Conservation (phyloP, 2,113 vertebrate species). For the Eidolon helvum region DNA sequence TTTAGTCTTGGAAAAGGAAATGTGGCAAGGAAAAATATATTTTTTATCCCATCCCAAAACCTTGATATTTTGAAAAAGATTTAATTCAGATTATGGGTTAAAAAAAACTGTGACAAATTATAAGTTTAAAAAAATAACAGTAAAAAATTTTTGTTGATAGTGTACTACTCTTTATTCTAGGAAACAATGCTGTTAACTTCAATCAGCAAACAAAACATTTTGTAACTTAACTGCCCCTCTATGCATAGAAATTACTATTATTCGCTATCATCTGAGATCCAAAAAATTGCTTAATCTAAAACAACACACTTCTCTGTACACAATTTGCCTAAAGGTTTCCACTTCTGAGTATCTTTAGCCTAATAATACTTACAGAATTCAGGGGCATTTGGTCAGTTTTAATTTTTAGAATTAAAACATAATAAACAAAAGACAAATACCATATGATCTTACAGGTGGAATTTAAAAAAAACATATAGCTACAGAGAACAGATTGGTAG, state of each 20-base stretch:
- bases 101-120: background rate
- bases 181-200: slow-evolving; percentile 7
- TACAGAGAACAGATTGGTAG: too few relatives aligned
- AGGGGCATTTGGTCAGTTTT: background rate
- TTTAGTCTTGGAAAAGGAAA: background rate
- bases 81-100: background rate
- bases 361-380: background rate
- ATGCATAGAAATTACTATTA: background rate
- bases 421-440: background rate
- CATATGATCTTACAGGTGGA: background rate
- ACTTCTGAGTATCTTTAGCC: background rate
- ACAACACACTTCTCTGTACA: background rate
- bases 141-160: background rate
- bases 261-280: background rate
- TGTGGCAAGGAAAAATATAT: background rate
- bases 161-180: background rate
- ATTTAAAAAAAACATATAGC: too few relatives aligned
- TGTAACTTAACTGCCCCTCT: background rate
- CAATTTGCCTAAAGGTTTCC: slow-evolving; percentile 4
- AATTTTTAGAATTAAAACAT: slow-evolving; percentile 43
- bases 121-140: background rate
- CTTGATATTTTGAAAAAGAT: background rate
- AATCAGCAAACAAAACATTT: slow-evolving; percentile 6
- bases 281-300: slow-evolving; percentile 32
- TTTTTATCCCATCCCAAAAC: background rate